phyloP scores from a whole-genome alignment of 1,140 invertebrate genomes.

The Rhynchophorus ferrugineus region DNA sequence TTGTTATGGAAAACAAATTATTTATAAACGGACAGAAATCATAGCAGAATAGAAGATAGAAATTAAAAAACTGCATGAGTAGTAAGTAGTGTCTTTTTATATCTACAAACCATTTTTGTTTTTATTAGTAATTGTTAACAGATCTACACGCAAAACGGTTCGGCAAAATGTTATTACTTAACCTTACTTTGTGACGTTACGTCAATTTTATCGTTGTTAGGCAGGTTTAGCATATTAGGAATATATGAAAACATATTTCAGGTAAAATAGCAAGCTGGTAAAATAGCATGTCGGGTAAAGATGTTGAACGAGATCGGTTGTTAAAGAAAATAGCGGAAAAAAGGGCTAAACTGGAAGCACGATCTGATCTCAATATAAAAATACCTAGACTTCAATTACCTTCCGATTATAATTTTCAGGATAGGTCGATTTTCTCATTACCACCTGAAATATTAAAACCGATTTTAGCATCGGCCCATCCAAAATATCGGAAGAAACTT shows the following conservation, averaged over 20 bases:
- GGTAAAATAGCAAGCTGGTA: background rate
- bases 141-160: no score
- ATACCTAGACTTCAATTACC: constrained; percentile 45
- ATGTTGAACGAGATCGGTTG: constrained; percentile 33
- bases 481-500: constrained; percentile 35
- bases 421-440: constrained; percentile 45
- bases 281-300: constrained; percentile 21
- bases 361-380: constrained; percentile 38
- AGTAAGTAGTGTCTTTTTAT: no score
- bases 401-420: constrained; percentile 46
- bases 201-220: no score
- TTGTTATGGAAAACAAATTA: background rate
- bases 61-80: constrained; percentile 7
- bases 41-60: no score
- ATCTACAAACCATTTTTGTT: no score
- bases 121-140: no score
- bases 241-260: no score
- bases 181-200: no score
- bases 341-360: constrained; percentile 31
- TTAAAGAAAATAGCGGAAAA: constrained; percentile 36
- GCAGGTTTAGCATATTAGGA: no score
- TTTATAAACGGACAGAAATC: no score
- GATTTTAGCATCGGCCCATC: constrained; percentile 34
- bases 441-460: constrained; percentile 46
- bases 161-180: no score